A percentile compares a stretch with the other conserved stretches of the same genome.
Conservation (phyloP, 1,140 invertebrate species). For the Periplaneta americana region DNA sequence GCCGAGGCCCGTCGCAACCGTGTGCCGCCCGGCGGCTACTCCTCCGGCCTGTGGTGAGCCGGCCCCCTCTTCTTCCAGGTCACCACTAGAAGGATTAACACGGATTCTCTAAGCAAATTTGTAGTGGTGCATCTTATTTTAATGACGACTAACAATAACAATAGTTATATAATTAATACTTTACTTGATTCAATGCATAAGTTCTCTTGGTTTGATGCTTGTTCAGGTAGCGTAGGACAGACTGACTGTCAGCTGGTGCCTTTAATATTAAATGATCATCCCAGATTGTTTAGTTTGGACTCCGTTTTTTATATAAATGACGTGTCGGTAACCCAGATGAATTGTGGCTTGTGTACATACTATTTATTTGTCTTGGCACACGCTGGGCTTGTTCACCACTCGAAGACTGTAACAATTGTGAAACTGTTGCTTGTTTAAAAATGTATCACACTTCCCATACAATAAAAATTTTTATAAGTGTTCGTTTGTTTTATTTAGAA, state of each 20-base stretch:
- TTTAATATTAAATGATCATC: no score
- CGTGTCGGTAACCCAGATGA: no score
- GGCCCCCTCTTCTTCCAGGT: neutral
- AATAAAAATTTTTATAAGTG: neutral
- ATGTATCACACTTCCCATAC: no score
- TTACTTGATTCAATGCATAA: neutral
- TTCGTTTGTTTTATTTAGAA: neutral
- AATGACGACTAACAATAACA: neutral
- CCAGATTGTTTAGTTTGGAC: no score
- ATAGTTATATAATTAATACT: neutral
- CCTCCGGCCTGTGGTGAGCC: conserved; percentile 49
- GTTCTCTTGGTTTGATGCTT: no score
- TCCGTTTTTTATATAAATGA: neutral
- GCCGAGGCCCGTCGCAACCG: conserved; percentile 25
- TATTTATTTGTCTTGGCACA: neutral
- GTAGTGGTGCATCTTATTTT: neutral
- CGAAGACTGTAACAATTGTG: neutral
- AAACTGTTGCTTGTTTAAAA: neutral
- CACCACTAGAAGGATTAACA: neutral
- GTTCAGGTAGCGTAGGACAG: neutral
- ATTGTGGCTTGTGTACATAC: neutral
- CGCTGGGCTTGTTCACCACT: neutral
- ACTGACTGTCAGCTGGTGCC: no score
- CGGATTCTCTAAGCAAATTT: neutral
- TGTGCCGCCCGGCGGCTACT: conserved; percentile 51